A percentile compares a stretch with the other conserved stretches of the same genome.
These are phyloP conservation scores for Didymodactylos carnosus DNA, from an alignment of 2,888 invertebrate genomes.

Conservation along the genomic window DNA sequence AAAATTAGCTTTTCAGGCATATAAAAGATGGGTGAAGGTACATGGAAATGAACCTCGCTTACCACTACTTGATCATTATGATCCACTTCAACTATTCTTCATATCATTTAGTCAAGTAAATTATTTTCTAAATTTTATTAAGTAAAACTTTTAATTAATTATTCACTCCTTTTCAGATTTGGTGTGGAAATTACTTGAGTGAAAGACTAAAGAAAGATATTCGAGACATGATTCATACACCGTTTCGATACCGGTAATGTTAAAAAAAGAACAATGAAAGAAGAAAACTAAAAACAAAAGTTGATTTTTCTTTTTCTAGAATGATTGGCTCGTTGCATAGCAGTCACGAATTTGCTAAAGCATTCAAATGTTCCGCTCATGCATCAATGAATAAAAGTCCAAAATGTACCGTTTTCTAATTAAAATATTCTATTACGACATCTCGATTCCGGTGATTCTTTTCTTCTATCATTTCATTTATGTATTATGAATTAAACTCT, in stretches of 20 bases:
- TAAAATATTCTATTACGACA: no score
- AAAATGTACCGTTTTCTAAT: neutral
- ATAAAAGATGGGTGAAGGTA: neutral
- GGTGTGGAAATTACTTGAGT: conserved; percentile 1
- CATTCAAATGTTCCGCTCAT: neutral
- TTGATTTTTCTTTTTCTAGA: no score
- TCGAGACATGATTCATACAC: neutral
- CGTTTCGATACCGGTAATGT: neutral
- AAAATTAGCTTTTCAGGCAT: conserved; percentile 23
- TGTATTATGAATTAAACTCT: no score
- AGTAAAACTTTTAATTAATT: no score
- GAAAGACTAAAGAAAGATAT: neutral
- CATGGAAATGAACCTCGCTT: conserved; percentile 1
- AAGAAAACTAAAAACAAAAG: no score
- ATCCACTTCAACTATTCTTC: conserved; percentile 34
- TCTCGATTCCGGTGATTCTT: no score
- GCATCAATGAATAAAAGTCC: neutral
- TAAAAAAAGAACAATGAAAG: neutral
- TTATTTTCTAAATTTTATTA: neutral
- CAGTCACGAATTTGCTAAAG: neutral
- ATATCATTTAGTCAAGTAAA: conserved; percentile 28
- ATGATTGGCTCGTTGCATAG: neutral
- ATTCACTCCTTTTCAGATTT: no score
- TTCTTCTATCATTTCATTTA: no score
- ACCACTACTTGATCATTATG: neutral